Evolutionary conservation across 2,797 vertebrate genomes (phyloP).

Genomic region (Oryzias sinensis): DNA sequence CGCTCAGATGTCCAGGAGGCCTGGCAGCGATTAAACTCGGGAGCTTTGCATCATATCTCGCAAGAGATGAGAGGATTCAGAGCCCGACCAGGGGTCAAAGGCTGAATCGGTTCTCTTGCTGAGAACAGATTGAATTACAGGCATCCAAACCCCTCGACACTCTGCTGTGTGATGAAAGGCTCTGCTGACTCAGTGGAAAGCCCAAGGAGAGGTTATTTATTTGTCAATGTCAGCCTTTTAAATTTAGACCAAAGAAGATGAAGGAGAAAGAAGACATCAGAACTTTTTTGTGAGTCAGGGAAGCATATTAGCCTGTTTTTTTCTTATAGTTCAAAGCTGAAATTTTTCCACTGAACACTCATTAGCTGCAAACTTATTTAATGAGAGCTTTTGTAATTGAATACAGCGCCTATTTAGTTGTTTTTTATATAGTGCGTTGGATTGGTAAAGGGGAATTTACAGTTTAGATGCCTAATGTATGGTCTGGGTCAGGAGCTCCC

Average conservation of each 20-base stretch:
- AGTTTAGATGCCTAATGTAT: slow-evolving; percentile 13
- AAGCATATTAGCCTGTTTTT: slow-evolving; percentile 16
- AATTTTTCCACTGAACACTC: not conserved
- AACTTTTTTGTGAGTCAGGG: slow-evolving; percentile 47
- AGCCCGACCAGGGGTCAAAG: slow-evolving; percentile 59
- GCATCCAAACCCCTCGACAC: slow-evolving; percentile 64
- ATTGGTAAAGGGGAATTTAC: too few species aligned
- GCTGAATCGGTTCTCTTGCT: slow-evolving; percentile 41
- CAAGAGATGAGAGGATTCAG: slow-evolving; percentile 67
- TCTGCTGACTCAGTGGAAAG: slow-evolving; percentile 65
- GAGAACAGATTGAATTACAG: slow-evolving; percentile 61
- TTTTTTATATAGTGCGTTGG: too few species aligned
- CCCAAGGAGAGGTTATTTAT: slow-evolving; percentile 67
- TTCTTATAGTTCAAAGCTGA: slow-evolving; percentile 20
- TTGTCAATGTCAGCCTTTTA: slow-evolving; percentile 68
- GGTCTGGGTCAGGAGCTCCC: slow-evolving; percentile 19
- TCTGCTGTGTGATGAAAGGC: slow-evolving; percentile 61
- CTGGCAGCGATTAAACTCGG: slow-evolving; percentile 59
- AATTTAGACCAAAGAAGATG: slow-evolving; percentile 69
- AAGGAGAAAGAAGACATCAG: slow-evolving; percentile 51
- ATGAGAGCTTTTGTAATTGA: too few species aligned
- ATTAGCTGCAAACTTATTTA: too few species aligned
- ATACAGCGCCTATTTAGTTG: too few species aligned
- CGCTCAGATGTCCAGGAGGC: slow-evolving; percentile 44
- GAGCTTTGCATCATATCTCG: slow-evolving; percentile 60